Base-by-base conservation (phyloP, 2,113 vertebrate genomes). In the Anhinga rufa region DNA sequence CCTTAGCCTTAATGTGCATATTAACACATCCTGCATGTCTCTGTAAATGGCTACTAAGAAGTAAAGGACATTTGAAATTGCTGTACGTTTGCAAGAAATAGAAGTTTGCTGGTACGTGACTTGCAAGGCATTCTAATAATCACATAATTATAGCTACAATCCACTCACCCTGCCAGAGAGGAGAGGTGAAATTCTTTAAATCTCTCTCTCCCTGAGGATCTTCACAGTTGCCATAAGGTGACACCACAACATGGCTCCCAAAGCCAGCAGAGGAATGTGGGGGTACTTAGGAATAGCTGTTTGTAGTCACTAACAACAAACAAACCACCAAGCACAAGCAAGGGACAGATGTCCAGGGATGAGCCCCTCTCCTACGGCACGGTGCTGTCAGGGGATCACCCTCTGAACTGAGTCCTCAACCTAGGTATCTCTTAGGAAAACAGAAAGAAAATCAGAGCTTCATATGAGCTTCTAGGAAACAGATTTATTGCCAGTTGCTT, bases 41-140 rank as follows among this genome's bases (percentile, higher is more conserved):
- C 38, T 70, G 60, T 36, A 10, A 95, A 86, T 77, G 76, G 82
- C 62, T 85, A 18, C 88, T 40, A 21, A 81, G 89, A 62, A 65
- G 40, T 29, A 88, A 25, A 86, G 72, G 76, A 92, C 42, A 32
- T 88, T 62, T 74, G 64, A 84, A 95, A 88, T 55, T 82, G 83
- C 88, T 81, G 69, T 75, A 83, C 42, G 90, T 61, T 38, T 38
- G 92, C 76, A 88, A 91, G 83, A 62, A 84, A 42, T 24, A 58
- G 80, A 24, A 26, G 26, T 70, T 90, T 88, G 49, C 71, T 70
- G 79, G 62, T 61, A 62, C 51, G 16, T 89, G 95, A 91, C 91
- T 81, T 36, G 86, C 91, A 81, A 69, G 66, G 91, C 86, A 86
- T 95, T 88, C 72, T 58, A 74, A 77, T 81, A 80, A 94, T 95